These are phyloP conservation scores for Xenus cinereus DNA, from an alignment of 2,113 vertebrate species.

Conservation along the genomic window DNA sequence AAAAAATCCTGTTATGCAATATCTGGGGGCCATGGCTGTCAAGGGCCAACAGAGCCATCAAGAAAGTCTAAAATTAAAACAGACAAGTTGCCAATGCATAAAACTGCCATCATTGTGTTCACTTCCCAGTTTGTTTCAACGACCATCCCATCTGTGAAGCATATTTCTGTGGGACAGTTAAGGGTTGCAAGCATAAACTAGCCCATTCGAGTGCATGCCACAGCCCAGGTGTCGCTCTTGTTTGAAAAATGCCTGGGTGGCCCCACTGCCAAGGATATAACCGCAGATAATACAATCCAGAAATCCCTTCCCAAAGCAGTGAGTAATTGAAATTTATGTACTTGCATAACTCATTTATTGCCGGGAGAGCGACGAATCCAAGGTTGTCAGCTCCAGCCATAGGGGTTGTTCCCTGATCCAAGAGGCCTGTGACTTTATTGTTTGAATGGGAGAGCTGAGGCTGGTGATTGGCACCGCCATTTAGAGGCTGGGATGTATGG, in stretches of 20 bases:
- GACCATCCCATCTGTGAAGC: conserved; percentile 65
- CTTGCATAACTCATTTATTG: conserved; percentile 50
- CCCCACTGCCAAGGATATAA: conserved; percentile 31
- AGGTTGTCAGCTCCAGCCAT: conserved; percentile 40
- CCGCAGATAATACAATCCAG: conserved; percentile 16
- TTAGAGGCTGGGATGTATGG: not conserved
- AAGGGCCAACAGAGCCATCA: conserved; percentile 47
- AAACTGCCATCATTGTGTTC: conserved; percentile 51
- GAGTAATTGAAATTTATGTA: conserved; percentile 22
- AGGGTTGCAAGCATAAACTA: conserved; percentile 13
- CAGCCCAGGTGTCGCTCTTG: conserved; percentile 47
- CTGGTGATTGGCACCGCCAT: not conserved
- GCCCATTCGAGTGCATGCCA: not conserved
- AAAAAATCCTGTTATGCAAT: not conserved
- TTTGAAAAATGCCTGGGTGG: conserved; percentile 33
- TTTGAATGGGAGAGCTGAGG: conserved; percentile 3
- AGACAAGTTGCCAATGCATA: conserved; percentile 62
- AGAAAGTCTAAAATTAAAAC: conserved; percentile 64
- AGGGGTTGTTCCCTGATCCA: conserved; percentile 38
- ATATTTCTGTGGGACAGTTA: conserved; percentile 62
- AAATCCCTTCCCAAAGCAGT: conserved; percentile 41
- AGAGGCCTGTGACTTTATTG: not conserved
- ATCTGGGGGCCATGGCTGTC: conserved; percentile 34
- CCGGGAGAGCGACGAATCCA: not conserved
- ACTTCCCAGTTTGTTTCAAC: conserved; percentile 57